Evolutionary conservation across 2,113 vertebrate species (phyloP).

Genomic region (Cynopterus brachyotis): DNA sequence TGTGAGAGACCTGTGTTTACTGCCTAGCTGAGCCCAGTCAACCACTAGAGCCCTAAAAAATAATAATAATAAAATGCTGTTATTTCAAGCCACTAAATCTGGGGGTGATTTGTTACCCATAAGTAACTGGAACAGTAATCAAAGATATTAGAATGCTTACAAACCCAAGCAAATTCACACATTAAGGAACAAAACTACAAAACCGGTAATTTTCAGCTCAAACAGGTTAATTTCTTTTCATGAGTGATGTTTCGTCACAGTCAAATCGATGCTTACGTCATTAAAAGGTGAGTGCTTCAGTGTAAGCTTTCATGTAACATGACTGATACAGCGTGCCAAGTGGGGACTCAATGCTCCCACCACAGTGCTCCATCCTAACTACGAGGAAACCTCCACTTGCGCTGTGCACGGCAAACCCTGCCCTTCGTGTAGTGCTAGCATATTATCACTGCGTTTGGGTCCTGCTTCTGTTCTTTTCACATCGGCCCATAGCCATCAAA

Average conservation of each 20-base stretch:
- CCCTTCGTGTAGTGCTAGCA: fast-evolving
- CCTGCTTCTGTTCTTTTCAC: neutral
- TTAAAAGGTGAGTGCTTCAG: neutral
- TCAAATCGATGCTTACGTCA: neutral
- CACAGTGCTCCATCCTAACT: neutral
- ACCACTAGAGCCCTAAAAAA: neutral
- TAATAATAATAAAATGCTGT: neutral
- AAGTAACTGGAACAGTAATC: neutral
- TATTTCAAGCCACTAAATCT: conserved; percentile 25
- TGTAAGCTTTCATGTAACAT: neutral
- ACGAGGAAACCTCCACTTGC: neutral
- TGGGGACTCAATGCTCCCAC: neutral
- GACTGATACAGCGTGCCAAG: fast-evolving
- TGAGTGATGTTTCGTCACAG: neutral
- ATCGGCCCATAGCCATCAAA: neutral
- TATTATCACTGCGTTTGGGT: too few relatives aligned
- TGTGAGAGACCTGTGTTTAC: neutral
- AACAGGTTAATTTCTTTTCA: neutral
- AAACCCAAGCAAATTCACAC: conserved; percentile 38
- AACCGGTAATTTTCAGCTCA: neutral
- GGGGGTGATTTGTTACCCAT: neutral
- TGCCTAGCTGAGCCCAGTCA: neutral
- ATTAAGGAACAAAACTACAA: neutral
- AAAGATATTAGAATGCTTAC: neutral
- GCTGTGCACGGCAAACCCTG: neutral